These are phyloP conservation scores for Pomatorhinus ruficollis DNA, from an alignment of 2,113 vertebrate species.

Conservation along the genomic window DNA sequence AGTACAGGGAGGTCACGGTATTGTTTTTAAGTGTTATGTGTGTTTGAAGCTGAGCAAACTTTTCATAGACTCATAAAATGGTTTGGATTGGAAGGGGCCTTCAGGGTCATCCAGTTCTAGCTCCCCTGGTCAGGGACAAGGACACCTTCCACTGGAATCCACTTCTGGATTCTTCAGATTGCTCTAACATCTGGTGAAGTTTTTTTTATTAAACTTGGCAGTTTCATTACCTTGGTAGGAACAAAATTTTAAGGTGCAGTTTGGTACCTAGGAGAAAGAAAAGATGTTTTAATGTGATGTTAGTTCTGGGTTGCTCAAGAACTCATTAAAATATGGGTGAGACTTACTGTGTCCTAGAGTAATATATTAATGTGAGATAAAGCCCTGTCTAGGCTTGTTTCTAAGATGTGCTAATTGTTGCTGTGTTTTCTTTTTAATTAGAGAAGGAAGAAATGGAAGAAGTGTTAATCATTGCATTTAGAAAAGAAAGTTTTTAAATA, in stretches of 20 bases:
- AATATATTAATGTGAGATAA: neutral
- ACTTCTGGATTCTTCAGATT: neutral
- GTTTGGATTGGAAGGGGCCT: neutral
- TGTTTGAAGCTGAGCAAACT: neutral
- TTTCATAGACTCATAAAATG: neutral
- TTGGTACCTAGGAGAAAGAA: neutral
- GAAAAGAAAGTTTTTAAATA: neutral
- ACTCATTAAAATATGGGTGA: neutral
- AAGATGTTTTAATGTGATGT: neutral
- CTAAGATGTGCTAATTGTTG: neutral
- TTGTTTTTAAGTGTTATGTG: neutral
- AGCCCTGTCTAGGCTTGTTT: neutral
- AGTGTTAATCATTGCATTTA: neutral
- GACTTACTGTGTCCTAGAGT: neutral
- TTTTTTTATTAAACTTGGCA: neutral
- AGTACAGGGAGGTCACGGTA: rapidly evolving
- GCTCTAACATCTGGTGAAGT: neutral
- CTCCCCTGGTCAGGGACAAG: neutral
- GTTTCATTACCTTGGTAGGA: neutral
- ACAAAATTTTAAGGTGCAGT: neutral
- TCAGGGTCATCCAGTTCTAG: neutral
- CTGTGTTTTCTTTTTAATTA: neutral
- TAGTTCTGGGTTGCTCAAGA: neutral
- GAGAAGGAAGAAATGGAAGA: neutral
- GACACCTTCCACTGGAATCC: neutral